These are phyloP conservation scores for Trichopoda pennipes DNA, from an alignment of 2,888 invertebrate genomes.

Conservation along the genomic window DNA sequence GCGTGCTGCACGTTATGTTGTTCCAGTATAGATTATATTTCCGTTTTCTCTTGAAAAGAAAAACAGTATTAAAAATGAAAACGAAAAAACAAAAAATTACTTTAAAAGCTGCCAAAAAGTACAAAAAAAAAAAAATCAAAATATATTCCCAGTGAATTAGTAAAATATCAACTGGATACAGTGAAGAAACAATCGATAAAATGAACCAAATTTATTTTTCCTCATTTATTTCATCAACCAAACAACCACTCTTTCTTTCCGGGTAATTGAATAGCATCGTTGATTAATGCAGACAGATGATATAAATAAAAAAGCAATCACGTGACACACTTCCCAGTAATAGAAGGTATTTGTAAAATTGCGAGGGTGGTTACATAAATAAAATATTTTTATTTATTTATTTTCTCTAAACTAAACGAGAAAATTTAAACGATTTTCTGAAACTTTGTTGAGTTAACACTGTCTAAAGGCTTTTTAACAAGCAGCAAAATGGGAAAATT, in stretches of 20 bases:
- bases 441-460: no score
- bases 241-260: neutral
- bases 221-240: neutral
- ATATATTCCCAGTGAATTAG: slow-evolving; percentile 20
- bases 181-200: neutral
- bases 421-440: no score
- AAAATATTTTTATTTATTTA: neutral
- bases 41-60: slow-evolving; percentile 18
- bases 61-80: neutral
- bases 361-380: neutral
- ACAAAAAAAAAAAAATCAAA: slow-evolving; percentile 17
- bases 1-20: slow-evolving; percentile 63
- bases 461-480: no score
- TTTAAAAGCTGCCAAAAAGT: neutral
- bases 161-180: neutral
- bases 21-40: slow-evolving; percentile 28
- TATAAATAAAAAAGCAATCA: slow-evolving; percentile 7
- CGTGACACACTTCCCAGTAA: slow-evolving; percentile 40
- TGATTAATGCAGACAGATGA: slow-evolving; percentile 20
- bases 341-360: neutral
- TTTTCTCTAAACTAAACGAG: no score
- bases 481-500: no score
- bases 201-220: slow-evolving; percentile 4
- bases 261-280: slow-evolving; percentile 11
- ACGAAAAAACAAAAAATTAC: neutral